Conservation (phyloP, 2,113 vertebrate species). For the Siphamia tubifer region DNA sequence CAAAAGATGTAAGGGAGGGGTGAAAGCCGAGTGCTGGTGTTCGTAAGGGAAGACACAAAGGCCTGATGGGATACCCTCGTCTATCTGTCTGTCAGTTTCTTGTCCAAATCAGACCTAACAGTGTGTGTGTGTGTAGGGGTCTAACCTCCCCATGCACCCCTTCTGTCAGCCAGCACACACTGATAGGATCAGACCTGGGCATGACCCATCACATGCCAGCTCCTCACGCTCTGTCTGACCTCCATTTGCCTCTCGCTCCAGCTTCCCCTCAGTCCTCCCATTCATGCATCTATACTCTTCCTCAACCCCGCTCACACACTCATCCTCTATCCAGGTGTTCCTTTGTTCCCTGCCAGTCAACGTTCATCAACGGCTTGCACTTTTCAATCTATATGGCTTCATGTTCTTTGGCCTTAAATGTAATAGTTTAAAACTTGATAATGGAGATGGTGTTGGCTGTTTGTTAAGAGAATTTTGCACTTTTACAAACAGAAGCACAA, state of each 20-base stretch:
- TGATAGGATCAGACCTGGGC: slow-evolving; percentile 68
- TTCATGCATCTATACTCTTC: slow-evolving; percentile 52
- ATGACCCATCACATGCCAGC: slow-evolving; percentile 71
- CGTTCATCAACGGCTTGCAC: slow-evolving; percentile 16
- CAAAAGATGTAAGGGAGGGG: slow-evolving; percentile 26
- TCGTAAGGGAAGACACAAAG: slow-evolving; percentile 42
- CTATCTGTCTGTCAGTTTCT: slow-evolving; percentile 39
- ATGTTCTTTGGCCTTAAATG: slow-evolving; percentile 3
- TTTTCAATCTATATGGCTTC: slow-evolving; percentile 16
- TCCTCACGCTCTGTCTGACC: slow-evolving; percentile 65
- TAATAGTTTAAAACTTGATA: slow-evolving; percentile 27
- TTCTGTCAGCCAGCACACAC: slow-evolving; percentile 63
- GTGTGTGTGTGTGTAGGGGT: slow-evolving; percentile 26
- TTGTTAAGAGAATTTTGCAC: no score
- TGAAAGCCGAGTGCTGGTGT: slow-evolving; percentile 40
- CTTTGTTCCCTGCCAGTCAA: slow-evolving; percentile 50
- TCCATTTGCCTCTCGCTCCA: slow-evolving; percentile 65
- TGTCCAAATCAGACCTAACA: slow-evolving; percentile 36
- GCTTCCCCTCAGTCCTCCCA: slow-evolving; percentile 35
- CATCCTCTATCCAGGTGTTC: slow-evolving; percentile 65
- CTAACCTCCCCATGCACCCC: slow-evolving; percentile 60
- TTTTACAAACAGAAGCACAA: background rate
- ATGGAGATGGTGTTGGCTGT: background rate
- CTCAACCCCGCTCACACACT: background rate
- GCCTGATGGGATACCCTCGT: slow-evolving; percentile 49